Evolutionary conservation across 2,888 invertebrate species (phyloP).

Genomic region (Eremobia ochroleuca): DNA sequence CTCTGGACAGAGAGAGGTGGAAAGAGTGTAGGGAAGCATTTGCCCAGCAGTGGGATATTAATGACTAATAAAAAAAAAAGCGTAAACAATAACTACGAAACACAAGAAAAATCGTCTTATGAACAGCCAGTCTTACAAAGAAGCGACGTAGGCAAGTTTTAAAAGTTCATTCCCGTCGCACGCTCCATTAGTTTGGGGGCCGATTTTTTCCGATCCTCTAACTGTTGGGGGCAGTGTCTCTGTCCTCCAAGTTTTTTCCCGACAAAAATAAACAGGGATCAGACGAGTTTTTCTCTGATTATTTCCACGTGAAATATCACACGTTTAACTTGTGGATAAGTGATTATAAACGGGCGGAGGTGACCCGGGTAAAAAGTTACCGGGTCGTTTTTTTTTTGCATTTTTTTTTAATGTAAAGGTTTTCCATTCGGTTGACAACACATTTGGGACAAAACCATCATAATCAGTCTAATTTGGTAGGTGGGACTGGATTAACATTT

Average conservation of each 20-base stretch:
- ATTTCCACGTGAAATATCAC: conserved; percentile 76
- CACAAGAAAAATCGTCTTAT: conserved; percentile 25
- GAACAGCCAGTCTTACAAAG: conserved; percentile 61
- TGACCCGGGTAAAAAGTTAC: conserved; percentile 48
- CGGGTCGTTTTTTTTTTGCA: conserved; percentile 25
- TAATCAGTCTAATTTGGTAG: conserved; percentile 21
- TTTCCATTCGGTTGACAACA: conserved; percentile 15
- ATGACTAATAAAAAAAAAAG: background rate
- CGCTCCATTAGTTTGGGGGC: conserved; percentile 85
- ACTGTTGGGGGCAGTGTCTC: conserved; percentile 74
- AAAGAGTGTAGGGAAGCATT: background rate
- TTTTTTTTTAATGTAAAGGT: conserved; percentile 33
- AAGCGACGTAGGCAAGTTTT: conserved; percentile 76
- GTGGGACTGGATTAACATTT: conserved; percentile 13
- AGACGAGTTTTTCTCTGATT: conserved; percentile 77
- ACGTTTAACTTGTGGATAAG: conserved; percentile 54
- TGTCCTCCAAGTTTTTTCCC: conserved; percentile 71
- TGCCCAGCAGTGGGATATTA: background rate
- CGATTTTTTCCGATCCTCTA: conserved; percentile 82
- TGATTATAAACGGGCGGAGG: conserved; percentile 53
- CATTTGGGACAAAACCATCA: conserved; percentile 28
- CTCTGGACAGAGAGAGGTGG: background rate
- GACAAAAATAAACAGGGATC: conserved; percentile 82
- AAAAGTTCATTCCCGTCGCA: conserved; percentile 82
- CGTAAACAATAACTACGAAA: background rate